A percentile compares a stretch with the other conserved stretches of the same genome.
phyloP scores from a whole-genome alignment of 53 echinoderm and acorn worm species.

The Glandiceps talaboti region DNA sequence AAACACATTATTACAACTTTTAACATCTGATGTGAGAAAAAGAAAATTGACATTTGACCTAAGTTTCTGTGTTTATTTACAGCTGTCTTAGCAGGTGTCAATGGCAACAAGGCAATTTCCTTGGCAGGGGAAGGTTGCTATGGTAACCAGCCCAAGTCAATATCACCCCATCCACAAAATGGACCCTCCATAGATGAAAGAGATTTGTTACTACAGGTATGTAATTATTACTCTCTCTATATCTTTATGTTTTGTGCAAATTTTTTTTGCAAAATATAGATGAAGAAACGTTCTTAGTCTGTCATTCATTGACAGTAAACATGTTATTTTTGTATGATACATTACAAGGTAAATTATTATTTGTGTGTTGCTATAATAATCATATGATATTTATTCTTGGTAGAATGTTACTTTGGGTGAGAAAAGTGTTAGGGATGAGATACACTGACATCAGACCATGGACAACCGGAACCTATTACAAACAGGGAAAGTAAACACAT shows the following conservation, averaged over 20 bases:
- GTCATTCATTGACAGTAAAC: too few species aligned
- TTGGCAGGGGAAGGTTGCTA: neutral
- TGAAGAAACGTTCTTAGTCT: neutral
- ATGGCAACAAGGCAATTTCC: neutral
- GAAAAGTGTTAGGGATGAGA: too few species aligned
- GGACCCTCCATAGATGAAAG: conserved; percentile 22
- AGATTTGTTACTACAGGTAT: conserved; percentile 49
- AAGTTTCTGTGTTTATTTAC: neutral
- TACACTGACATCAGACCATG: too few species aligned
- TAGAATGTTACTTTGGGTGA: neutral
- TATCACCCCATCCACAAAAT: neutral
- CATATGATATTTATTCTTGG: too few species aligned
- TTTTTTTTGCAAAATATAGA: neutral
- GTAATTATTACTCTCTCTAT: neutral
- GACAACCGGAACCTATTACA: too few species aligned
- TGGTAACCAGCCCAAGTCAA: neutral
- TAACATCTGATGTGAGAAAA: too few species aligned
- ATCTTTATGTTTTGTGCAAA: neutral
- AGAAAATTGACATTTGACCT: too few species aligned
- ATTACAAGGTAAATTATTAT: too few species aligned
- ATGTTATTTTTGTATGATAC: too few species aligned
- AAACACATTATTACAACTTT: too few species aligned
- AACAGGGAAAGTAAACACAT: too few species aligned
- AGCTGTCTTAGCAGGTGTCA: neutral
- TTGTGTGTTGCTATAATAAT: too few species aligned